A percentile compares a stretch with the other conserved stretches of the same genome.
phyloP scores from a whole-genome alignment of 1,140 invertebrate genomes.

The Araneus ventricosus region DNA sequence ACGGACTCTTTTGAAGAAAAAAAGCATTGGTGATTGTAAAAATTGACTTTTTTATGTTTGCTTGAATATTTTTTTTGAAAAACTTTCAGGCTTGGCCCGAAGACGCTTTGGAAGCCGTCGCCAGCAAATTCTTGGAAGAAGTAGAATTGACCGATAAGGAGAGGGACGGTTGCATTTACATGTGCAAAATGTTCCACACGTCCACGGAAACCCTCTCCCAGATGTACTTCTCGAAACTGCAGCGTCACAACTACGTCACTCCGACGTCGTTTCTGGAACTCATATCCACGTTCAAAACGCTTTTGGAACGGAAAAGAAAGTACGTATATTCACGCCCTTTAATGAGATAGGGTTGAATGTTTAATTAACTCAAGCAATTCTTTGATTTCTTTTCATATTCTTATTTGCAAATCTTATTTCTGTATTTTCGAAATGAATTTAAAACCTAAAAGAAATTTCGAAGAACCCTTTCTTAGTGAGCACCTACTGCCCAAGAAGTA shows the following conservation, averaged over 20 bases:
- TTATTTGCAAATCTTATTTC: no score
- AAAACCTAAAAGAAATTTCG: no score
- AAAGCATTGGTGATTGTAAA: background rate
- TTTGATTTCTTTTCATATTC: no score
- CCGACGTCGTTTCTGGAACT: constrained; percentile 95
- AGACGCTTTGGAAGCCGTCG: constrained; percentile 95
- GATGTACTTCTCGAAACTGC: constrained; percentile 56
- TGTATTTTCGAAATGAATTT: no score
- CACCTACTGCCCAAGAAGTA: no score
- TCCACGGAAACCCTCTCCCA: constrained; percentile 35
- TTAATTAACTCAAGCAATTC: no score
- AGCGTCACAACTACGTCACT: constrained; percentile 87
- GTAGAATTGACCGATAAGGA: constrained; percentile 83
- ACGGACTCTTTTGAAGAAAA: no score
- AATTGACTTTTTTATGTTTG: background rate
- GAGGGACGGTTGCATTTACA: constrained; percentile 69
- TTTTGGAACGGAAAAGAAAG: constrained; percentile 83
- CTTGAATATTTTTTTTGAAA: background rate
- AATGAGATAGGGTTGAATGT: no score
- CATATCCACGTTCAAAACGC: constrained; percentile 89
- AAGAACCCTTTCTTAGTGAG: no score
- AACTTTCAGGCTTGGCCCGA: constrained; percentile 87
- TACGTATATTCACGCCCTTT: constrained; percentile 83
- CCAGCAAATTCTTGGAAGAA: constrained; percentile 86
- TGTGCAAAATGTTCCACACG: constrained; percentile 75